These are phyloP conservation scores for Zelleria hepariella DNA, from an alignment of 2,888 invertebrate genomes.

Conservation along the genomic window DNA sequence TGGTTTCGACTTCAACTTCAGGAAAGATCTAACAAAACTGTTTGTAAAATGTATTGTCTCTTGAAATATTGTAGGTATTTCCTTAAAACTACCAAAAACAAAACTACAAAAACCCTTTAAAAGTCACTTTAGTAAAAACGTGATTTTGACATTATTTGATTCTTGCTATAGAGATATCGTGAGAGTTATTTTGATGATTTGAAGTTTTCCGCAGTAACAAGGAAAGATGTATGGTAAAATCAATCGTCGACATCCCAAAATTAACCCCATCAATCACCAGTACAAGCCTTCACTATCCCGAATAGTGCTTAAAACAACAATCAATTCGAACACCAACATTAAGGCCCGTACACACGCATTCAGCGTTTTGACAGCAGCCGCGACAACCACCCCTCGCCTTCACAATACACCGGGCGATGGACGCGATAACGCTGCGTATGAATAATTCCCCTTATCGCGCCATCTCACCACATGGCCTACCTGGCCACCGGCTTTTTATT, in stretches of 20 bases:
- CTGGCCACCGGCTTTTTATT: conserved; percentile 63
- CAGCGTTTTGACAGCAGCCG: conserved; percentile 63
- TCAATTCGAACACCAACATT: conserved; percentile 54
- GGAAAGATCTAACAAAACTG: not conserved
- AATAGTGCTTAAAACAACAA: conserved; percentile 44
- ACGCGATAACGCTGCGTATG: conserved; percentile 66
- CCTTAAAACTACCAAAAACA: too few relatives aligned
- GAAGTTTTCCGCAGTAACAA: too few relatives aligned
- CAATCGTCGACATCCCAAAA: not conserved
- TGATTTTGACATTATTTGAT: too few relatives aligned
- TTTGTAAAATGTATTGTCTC: too few relatives aligned
- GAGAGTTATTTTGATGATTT: too few relatives aligned
- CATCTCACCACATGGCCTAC: conserved; percentile 72
- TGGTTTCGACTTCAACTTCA: not conserved
- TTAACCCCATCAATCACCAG: not conserved
- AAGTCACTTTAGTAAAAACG: too few relatives aligned
- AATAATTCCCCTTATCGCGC: conserved; percentile 70
- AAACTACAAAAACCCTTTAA: too few relatives aligned
- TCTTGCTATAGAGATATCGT: too few relatives aligned
- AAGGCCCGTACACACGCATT: conserved; percentile 40
- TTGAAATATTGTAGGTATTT: too few relatives aligned
- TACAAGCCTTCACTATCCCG: not conserved
- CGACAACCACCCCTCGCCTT: conserved; percentile 65
- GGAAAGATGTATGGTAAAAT: too few relatives aligned
- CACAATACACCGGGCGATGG: conserved; percentile 66